phyloP scores from a whole-genome alignment of 2,113 vertebrate genomes.

The Philantomba maxwellii region DNA sequence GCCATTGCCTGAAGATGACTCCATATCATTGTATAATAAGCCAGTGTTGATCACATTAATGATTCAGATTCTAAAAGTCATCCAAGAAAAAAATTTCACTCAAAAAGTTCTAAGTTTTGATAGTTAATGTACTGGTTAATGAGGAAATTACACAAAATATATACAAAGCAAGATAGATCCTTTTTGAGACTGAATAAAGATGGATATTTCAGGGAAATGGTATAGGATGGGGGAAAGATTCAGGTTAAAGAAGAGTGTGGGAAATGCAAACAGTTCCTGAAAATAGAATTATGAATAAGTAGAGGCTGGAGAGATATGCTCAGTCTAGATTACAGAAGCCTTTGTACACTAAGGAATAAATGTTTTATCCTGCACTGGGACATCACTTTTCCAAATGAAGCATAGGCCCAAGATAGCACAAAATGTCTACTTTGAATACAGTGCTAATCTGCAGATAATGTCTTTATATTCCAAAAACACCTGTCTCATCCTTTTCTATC shows the following conservation, averaged over 20 bases:
- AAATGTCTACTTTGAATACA: not conserved
- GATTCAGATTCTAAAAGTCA: constrained; percentile 60
- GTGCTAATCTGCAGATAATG: not conserved
- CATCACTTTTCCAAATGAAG: not conserved
- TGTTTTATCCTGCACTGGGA: not conserved
- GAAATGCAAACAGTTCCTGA: not conserved
- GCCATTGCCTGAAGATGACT: constrained; percentile 52
- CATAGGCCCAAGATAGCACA: not conserved
- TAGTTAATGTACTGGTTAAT: not conserved
- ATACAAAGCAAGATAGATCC: not conserved
- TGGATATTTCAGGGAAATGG: not conserved
- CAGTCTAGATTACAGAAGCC: not conserved
- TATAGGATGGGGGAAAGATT: not conserved
- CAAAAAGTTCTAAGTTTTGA: not conserved
- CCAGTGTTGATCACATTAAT: constrained; percentile 58
- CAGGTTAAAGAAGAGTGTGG: not conserved
- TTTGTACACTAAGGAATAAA: not conserved
- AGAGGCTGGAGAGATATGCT: not conserved
- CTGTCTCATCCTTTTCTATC: not conserved
- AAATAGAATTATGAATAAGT: not conserved
- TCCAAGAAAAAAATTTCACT: constrained; percentile 36
- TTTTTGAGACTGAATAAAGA: not conserved
- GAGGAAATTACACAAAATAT: not conserved
- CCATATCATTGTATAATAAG: constrained; percentile 16
- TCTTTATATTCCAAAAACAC: not conserved